phyloP scores from a whole-genome alignment of 2,797 vertebrate genomes.

The Leucoraja ocellata region DNA sequence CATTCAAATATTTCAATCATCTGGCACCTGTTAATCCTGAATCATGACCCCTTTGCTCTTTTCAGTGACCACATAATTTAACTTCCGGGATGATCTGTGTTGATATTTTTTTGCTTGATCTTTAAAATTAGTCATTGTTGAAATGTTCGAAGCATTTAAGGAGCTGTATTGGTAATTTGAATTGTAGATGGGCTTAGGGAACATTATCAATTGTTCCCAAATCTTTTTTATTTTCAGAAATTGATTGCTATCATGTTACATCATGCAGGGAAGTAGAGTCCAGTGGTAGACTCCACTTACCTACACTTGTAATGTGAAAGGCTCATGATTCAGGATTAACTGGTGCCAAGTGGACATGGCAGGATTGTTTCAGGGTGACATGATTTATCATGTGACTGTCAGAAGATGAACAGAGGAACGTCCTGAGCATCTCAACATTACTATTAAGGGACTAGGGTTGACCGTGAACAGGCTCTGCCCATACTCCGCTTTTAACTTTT shows the following conservation, averaged over 20 bases:
- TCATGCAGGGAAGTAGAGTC: neutral
- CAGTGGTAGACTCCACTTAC: too few relatives aligned
- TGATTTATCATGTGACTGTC: neutral
- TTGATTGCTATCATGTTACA: neutral
- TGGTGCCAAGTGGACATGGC: neutral
- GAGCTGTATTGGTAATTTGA: neutral
- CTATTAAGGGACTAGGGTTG: neutral
- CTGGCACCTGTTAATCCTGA: too few relatives aligned
- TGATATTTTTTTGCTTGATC: too few relatives aligned
- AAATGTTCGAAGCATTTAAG: neutral
- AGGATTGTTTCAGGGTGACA: neutral
- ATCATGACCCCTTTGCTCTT: too few relatives aligned
- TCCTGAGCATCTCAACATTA: neutral
- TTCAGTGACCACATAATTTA: too few relatives aligned
- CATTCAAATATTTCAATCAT: too few relatives aligned
- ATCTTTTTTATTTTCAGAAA: neutral
- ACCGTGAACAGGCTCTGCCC: neutral
- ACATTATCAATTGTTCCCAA: neutral
- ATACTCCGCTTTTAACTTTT: neutral
- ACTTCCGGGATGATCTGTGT: too few relatives aligned
- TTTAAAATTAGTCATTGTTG: neutral
- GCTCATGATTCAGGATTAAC: too few relatives aligned
- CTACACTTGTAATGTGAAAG: too few relatives aligned
- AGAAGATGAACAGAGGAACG: neutral
- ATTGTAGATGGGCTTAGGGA: too few relatives aligned